These are phyloP conservation scores for Sylvilagus floridanus DNA, from an alignment of 2,797 vertebrate genomes.

Conservation along the genomic window DNA sequence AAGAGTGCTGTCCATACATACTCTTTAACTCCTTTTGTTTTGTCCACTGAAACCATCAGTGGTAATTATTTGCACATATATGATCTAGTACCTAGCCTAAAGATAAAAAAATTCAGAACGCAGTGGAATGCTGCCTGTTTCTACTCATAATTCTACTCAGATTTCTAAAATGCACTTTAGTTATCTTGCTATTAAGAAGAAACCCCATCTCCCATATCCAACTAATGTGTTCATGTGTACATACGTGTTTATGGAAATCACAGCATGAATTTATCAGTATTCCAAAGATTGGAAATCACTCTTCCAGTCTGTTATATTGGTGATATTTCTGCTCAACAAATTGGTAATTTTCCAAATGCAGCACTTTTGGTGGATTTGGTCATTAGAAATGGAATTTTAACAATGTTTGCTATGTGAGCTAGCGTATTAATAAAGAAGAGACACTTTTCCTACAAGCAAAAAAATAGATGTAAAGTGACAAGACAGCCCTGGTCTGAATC, in stretches of 20 bases:
- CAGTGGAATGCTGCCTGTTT: not conserved
- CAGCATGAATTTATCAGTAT: not conserved
- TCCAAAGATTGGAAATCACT: constrained; percentile 7
- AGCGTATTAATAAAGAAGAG: not conserved
- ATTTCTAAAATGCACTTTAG: not conserved
- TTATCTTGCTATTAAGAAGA: not conserved
- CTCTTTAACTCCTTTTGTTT: not conserved
- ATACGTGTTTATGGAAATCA: not conserved
- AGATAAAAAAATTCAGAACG: constrained; percentile 19
- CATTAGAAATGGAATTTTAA: constrained; percentile 21
- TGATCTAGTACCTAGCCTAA: not conserved
- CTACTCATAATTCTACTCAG: not conserved
- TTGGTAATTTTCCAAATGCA: not conserved
- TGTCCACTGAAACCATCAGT: not conserved
- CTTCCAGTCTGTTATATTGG: not conserved
- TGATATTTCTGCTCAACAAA: not conserved
- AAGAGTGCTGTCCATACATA: not conserved
- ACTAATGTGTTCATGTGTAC: not conserved
- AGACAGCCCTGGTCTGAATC: not conserved
- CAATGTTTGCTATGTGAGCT: not conserved
- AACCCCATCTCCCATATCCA: not conserved
- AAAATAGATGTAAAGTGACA: not conserved
- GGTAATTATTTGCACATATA: not conserved
- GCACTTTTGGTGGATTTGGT: not conserved
- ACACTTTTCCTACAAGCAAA: not conserved